Conservation (phyloP, 2,113 vertebrate genomes). For the Hippocampus zosterae region DNA sequence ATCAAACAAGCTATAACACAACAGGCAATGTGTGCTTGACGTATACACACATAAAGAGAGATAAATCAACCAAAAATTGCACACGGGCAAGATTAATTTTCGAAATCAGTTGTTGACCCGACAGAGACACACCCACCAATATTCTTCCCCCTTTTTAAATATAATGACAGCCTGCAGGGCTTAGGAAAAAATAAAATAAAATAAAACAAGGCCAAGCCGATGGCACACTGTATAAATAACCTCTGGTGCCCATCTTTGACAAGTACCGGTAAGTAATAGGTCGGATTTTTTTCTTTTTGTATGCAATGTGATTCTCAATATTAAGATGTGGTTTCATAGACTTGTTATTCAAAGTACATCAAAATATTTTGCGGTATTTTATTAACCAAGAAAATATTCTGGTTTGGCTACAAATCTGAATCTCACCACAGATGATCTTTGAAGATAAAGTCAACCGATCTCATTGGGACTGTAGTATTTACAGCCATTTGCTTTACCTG, state of each 20-base stretch:
- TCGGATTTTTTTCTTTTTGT: background rate
- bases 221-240: background rate
- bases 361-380: conserved; percentile 1
- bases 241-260: background rate
- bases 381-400: background rate
- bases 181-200: background rate
- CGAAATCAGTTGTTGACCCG: background rate
- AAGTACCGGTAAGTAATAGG: background rate
- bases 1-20: background rate
- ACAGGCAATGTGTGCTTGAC: background rate
- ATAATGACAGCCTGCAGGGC: background rate
- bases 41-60: background rate
- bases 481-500: conserved; percentile 14
- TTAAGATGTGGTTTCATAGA: background rate
- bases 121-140: background rate
- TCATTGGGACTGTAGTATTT: conserved; percentile 3
- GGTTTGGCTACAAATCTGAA: conserved; percentile 1
- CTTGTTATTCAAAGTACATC: background rate
- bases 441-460: background rate
- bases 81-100: background rate
- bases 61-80: background rate
- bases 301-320: background rate
- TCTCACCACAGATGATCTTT: background rate
- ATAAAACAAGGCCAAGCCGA: background rate
- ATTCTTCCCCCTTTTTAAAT: background rate